These are phyloP conservation scores for Tachysurus vachellii DNA, from an alignment of 2,113 vertebrate species.

Conservation along the genomic window DNA sequence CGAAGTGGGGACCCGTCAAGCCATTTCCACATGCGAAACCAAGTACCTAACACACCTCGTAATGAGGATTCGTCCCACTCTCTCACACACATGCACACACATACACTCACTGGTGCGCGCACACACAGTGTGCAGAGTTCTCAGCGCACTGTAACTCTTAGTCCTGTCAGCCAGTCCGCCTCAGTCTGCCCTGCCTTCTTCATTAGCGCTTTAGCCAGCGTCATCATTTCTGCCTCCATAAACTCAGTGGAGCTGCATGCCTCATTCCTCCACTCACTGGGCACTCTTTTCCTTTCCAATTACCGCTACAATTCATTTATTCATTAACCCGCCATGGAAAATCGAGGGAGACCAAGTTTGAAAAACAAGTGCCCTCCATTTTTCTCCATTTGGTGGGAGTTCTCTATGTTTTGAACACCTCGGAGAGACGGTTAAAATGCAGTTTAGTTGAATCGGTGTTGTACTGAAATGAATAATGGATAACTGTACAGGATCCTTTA, in stretches of 20 bases:
- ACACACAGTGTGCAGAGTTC: constrained; percentile 19
- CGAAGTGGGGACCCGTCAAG: constrained; percentile 32
- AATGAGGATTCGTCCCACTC: constrained; percentile 47
- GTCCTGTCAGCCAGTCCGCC: constrained; percentile 34
- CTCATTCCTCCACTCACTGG: constrained; percentile 38
- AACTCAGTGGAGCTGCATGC: constrained; percentile 54
- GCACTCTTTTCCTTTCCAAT: constrained; percentile 58
- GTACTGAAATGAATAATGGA: constrained; percentile 22
- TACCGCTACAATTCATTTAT: constrained; percentile 58
- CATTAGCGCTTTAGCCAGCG: constrained; percentile 56
- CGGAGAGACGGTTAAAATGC: constrained; percentile 43
- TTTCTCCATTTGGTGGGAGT: constrained; percentile 42
- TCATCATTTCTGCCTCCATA: constrained; percentile 62
- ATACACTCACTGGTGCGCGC: background rate
- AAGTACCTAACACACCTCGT: constrained; percentile 46
- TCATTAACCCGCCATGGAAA: constrained; percentile 53
- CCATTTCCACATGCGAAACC: constrained; percentile 42
- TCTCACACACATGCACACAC: constrained; percentile 20
- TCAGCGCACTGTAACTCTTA: constrained; percentile 36
- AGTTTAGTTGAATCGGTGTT: constrained; percentile 23
- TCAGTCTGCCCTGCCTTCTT: constrained; percentile 52
- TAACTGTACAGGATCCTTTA: constrained; percentile 18
- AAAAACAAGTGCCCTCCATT: constrained; percentile 49
- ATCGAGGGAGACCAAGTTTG: constrained; percentile 47
- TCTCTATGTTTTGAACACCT: constrained; percentile 48